Evolutionary conservation across 2,797 vertebrate genomes (phyloP).

Genomic region (Sebastes itinus): DNA sequence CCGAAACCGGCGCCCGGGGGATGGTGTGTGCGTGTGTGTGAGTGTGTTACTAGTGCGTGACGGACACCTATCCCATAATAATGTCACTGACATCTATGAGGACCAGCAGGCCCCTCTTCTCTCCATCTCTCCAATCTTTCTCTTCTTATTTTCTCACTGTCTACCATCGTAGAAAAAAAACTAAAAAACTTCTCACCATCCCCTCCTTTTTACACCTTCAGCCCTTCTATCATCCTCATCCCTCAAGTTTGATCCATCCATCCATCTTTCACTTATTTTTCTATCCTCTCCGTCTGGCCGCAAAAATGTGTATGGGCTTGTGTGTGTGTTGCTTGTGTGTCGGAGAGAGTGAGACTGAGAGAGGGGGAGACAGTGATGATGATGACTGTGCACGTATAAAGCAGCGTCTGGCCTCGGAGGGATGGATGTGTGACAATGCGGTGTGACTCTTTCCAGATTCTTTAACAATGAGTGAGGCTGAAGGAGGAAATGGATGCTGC

Average conservation of each 20-base stretch:
- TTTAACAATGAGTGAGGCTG: slow-evolving; percentile 56
- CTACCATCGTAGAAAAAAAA: neutral
- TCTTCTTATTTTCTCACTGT: slow-evolving; percentile 20
- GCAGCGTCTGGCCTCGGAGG: slow-evolving; percentile 35
- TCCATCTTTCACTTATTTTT: neutral
- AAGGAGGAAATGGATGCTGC: slow-evolving; percentile 51
- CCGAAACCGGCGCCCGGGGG: slow-evolving; percentile 35
- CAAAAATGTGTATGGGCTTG: neutral
- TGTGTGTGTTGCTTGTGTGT: neutral
- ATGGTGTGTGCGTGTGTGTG: slow-evolving; percentile 25
- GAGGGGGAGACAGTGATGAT: slow-evolving; percentile 21
- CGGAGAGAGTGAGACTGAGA: neutral
- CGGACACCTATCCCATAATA: slow-evolving; percentile 80
- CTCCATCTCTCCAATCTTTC: slow-evolving; percentile 7
- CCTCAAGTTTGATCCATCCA: neutral
- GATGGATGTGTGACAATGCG: slow-evolving; percentile 52
- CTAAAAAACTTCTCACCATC: neutral
- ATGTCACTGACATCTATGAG: slow-evolving; percentile 71
- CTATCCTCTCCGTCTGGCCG: neutral
- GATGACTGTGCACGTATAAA: slow-evolving; percentile 40
- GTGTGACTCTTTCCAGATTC: slow-evolving; percentile 59
- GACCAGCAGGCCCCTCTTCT: slow-evolving; percentile 28
- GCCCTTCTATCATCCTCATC: neutral
- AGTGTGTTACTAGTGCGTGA: slow-evolving; percentile 66
- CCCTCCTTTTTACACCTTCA: neutral